Percentiles rank a stretch among this genome's conserved stretches.
Evolutionary conservation across 1,140 invertebrate species (phyloP).

Genomic region (Heliconius eleuchia): DNA sequence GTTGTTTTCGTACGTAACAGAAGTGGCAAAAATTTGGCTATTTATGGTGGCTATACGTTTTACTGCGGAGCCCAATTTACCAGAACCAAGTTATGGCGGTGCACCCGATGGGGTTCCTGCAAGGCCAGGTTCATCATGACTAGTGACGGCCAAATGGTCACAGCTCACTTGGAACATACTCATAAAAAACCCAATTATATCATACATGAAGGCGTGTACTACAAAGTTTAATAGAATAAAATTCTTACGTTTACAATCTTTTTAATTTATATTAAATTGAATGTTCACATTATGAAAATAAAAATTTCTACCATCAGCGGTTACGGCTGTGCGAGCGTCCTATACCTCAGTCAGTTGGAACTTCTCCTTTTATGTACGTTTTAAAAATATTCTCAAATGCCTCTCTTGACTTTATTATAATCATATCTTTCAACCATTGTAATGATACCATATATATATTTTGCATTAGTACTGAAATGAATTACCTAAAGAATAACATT

Average conservation of each 20-base stretch:
- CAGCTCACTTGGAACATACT: slow-evolving; percentile 38
- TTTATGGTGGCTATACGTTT: slow-evolving; percentile 47
- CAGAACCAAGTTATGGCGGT: slow-evolving; percentile 50
- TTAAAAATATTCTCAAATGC: too few relatives aligned
- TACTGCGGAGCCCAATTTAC: slow-evolving; percentile 45
- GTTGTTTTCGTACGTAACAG: slow-evolving; percentile 48
- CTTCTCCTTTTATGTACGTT: too few relatives aligned
- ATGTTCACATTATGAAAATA: too few relatives aligned
- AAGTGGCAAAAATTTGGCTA: slow-evolving; percentile 48
- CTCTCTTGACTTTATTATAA: too few relatives aligned
- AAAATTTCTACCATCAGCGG: too few relatives aligned
- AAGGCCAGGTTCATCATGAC: slow-evolving; percentile 52
- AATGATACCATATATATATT: too few relatives aligned
- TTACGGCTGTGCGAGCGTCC: too few relatives aligned
- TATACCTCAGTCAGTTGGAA: too few relatives aligned
- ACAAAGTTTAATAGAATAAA: slow-evolving; percentile 33
- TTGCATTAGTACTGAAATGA: too few relatives aligned
- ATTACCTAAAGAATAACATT: too few relatives aligned
- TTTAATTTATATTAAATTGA: too few relatives aligned
- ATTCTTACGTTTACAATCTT: neutral
- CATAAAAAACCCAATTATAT: slow-evolving; percentile 40
- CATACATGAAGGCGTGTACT: slow-evolving; percentile 44
- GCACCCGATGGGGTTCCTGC: slow-evolving; percentile 52
- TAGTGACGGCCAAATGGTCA: slow-evolving; percentile 34
- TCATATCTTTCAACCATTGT: too few relatives aligned